Percentiles rank a stretch among this genome's conserved stretches.
phyloP scores from a whole-genome alignment of 2,797 vertebrate species.

The Smutsia temminckii region DNA sequence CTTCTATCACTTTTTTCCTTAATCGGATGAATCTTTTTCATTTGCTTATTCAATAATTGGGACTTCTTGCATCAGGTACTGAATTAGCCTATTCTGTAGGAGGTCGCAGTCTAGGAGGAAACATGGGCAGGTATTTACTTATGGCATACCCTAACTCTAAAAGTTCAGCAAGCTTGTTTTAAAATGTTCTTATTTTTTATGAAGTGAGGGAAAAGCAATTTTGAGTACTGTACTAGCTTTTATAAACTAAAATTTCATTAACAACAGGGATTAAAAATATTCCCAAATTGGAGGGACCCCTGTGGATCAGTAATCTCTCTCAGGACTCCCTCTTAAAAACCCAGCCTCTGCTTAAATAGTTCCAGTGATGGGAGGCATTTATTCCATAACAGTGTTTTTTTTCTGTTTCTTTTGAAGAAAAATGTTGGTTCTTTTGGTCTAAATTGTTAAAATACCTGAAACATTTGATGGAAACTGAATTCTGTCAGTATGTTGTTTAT shows the following conservation, averaged over 20 bases:
- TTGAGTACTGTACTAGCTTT: neutral
- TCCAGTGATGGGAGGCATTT: neutral
- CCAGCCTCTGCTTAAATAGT: neutral
- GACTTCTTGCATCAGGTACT: neutral
- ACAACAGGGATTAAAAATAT: slow-evolving; percentile 11
- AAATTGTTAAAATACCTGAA: slow-evolving; percentile 52
- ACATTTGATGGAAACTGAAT: slow-evolving; percentile 52
- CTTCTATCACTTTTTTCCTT: neutral
- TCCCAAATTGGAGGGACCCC: neutral
- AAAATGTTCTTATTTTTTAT: neutral
- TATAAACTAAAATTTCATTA: slow-evolving; percentile 49
- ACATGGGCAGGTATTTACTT: neutral
- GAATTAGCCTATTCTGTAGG: slow-evolving; percentile 35
- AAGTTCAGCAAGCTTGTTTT: slow-evolving; percentile 35
- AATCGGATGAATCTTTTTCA: slow-evolving; percentile 30
- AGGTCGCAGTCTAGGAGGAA: slow-evolving; percentile 43
- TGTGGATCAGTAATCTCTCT: neutral
- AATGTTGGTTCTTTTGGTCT: slow-evolving; percentile 20
- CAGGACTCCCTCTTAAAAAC: slow-evolving; percentile 3
- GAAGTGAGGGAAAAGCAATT: slow-evolving; percentile 31
- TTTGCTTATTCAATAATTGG: slow-evolving; percentile 49
- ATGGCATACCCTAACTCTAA: slow-evolving; percentile 9
- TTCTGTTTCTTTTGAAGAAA: slow-evolving; percentile 39
- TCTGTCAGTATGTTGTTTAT: slow-evolving; percentile 38
- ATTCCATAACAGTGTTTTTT: neutral